phyloP scores from a whole-genome alignment of 2,113 vertebrate genomes.

The Abramis brama region DNA sequence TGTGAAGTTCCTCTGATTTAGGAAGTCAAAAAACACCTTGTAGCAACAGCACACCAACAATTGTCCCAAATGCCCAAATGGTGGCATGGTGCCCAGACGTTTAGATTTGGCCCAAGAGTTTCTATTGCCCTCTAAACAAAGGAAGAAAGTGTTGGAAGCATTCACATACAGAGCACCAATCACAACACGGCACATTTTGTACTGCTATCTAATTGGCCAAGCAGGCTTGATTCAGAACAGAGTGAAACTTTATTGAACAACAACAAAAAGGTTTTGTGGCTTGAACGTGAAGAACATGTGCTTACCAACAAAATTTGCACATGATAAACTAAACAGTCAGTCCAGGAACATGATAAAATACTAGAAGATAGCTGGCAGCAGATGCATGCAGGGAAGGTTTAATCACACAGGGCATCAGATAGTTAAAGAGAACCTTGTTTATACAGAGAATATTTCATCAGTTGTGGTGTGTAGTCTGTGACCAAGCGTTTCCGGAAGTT shows the following conservation, averaged over 20 bases:
- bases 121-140: not conserved
- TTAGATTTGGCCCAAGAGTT: not conserved
- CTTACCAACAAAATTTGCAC: not conserved
- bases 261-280: not conserved
- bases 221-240: not conserved
- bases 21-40: not conserved
- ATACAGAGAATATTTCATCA: not conserved
- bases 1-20: not conserved
- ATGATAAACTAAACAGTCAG: not conserved
- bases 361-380: not conserved
- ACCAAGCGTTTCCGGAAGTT: not conserved
- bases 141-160: not conserved
- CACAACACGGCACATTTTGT: conserved; percentile 33
- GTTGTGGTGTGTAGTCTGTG: not conserved
- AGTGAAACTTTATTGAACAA: not conserved
- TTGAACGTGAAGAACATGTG: not conserved
- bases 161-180: conserved; percentile 4
- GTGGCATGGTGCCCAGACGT: conserved; percentile 23
- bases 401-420: not conserved
- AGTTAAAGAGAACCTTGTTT: not conserved
- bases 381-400: not conserved
- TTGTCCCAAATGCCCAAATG: conserved; percentile 2
- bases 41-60: conserved; percentile 38
- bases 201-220: conserved; percentile 2
- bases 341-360: not conserved